These are phyloP conservation scores for Tribolium madens DNA, from an alignment of 1,140 invertebrate species.

Conservation along the genomic window DNA sequence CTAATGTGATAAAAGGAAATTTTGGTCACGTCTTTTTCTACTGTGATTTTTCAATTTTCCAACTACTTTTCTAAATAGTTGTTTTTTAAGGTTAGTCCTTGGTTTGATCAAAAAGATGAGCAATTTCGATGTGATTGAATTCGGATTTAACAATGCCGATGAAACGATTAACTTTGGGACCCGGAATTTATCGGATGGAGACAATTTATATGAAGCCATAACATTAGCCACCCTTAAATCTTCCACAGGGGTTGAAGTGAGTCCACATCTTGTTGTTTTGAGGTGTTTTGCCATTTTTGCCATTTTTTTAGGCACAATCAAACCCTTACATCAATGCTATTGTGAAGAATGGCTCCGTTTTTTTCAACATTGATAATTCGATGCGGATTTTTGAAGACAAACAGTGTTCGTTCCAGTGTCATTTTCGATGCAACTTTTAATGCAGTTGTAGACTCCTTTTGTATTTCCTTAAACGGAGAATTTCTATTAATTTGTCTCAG, in stretches of 20 bases:
- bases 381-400: slow-evolving; percentile 48
- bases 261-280: slow-evolving; percentile 33
- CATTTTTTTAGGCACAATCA: slow-evolving; percentile 37
- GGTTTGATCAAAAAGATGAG: neutral
- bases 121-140: slow-evolving; percentile 55
- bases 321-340: slow-evolving; percentile 36
- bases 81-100: too few species aligned
- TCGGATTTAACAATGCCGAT: slow-evolving; percentile 55
- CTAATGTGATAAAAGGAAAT: too few species aligned
- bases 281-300: too few species aligned
- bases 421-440: slow-evolving; percentile 49
- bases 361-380: slow-evolving; percentile 45
- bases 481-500: slow-evolving; percentile 48
- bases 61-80: too few species aligned
- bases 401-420: slow-evolving; percentile 42
- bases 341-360: slow-evolving; percentile 34
- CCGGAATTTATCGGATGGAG: slow-evolving; percentile 47
- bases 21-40: too few species aligned
- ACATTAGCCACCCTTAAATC: slow-evolving; percentile 55
- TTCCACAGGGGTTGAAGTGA: slow-evolving; percentile 43
- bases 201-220: slow-evolving; percentile 56
- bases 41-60: too few species aligned
- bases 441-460: slow-evolving; percentile 37
- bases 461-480: slow-evolving; percentile 25
- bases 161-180: slow-evolving; percentile 60